A percentile compares a stretch with the other conserved stretches of the same genome.
Evolutionary conservation across 1,140 invertebrate species (phyloP).

Genomic region (Planococcus citri): DNA sequence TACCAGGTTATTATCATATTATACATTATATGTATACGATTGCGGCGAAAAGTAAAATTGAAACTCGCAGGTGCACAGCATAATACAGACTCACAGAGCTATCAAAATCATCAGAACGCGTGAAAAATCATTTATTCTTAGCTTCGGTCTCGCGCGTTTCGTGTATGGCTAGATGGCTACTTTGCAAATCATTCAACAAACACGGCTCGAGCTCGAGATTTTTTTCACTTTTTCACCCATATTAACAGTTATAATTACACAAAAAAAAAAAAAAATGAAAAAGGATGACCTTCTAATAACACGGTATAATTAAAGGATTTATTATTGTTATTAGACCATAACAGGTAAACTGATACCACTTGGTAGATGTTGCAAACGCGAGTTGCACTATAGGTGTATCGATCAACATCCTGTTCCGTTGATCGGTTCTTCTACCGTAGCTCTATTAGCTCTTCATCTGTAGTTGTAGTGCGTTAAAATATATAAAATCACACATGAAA

Average conservation of each 20-base stretch:
- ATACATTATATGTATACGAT: no score
- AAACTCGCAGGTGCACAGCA: no score
- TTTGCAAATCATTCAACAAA: not conserved
- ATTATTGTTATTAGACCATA: not conserved
- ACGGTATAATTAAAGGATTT: not conserved
- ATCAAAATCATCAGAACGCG: not conserved
- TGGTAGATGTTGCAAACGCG: not conserved
- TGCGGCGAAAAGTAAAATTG: no score
- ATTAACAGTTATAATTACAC: not conserved
- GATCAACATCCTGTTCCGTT: not conserved
- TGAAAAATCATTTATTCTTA: not conserved
- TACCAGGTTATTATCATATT: no score
- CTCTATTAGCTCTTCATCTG: no score
- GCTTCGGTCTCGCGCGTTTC: not conserved
- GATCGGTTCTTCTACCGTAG: not conserved
- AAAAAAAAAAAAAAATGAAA: no score
- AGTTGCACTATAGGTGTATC: not conserved
- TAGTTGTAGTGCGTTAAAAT: no score
- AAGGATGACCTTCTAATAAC: not conserved
- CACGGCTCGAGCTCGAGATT: not conserved
- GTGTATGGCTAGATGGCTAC: not conserved
- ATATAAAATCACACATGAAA: not conserved
- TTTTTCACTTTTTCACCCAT: not conserved
- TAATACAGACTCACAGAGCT: no score
- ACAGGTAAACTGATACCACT: not conserved